Base-by-base conservation (phyloP, 2,113 vertebrate species). In the Muntiacus muntjak region DNA sequence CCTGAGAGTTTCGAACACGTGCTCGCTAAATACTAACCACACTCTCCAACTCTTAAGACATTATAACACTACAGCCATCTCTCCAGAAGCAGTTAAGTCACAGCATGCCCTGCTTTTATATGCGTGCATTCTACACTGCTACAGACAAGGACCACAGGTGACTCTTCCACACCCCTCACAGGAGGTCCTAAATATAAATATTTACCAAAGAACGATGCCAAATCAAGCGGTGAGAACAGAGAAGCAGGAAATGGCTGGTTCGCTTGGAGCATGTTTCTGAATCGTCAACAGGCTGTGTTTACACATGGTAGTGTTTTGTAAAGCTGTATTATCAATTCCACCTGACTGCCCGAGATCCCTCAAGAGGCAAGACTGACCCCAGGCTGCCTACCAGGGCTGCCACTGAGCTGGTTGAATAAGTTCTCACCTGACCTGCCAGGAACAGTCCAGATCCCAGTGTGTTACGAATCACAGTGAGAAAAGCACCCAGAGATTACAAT, bases 321-420 rank as follows among this genome's bases (percentile, higher is more conserved):
- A 96, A 98, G 86, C 78, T 88, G n/a, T 67, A 74, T 52, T 67
- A 96, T 94, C 97, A 98, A 98, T 97, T 98, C 98, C 74, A 97
- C 97, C 45, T 19, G 92, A 98, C 92, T 97, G 36, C 33, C 87
- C 55, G 21, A 62, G 84, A 98, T 98, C 90, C 97, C 98, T 98
- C 82, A 54, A 91, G 96, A 97, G 78, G 50, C 74, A 57, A 92
- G 87, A 96, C 93, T 98, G 95, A 98, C 96, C 97, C 67, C 96
- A 97, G 97, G 97, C 97, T 82, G 25, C 83, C 93, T 95, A 21
- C 55, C 67, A 45, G 91, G 79, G 89, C 91, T 84, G 96, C 95
- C 87, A 96, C 71, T 54, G 78, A 88, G 94, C 84, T 30, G 52
- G 95, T 33, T 94, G 90, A 98, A 33, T 47, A 47, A 97, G 92